Conservation (phyloP, 30 jellyfish, hydroid and myxozoan genomes). For the Turritopsis dohrnii region DNA sequence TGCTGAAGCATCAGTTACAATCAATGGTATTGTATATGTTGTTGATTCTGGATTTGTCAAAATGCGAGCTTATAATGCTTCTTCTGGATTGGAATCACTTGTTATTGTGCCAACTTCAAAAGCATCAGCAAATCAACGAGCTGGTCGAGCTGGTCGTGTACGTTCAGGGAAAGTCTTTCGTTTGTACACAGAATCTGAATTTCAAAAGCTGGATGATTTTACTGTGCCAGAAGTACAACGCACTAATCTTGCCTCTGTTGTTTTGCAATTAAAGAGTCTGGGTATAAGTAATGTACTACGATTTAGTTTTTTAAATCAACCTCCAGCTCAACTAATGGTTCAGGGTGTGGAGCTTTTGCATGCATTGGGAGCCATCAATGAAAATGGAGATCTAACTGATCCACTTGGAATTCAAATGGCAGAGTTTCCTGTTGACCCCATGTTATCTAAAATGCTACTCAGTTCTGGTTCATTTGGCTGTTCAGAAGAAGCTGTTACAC, state of each 20-base stretch:
- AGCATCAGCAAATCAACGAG: constrained; percentile 94
- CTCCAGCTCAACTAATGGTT: constrained; percentile 96
- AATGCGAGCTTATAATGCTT: constrained; percentile 74
- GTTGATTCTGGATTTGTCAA: constrained; percentile 96
- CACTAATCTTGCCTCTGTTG: constrained; percentile 72
- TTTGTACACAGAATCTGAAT: constrained; percentile 76
- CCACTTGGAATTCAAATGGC: constrained; percentile 98
- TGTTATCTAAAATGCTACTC: constrained; percentile 87
- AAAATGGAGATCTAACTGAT: constrained; percentile 62
- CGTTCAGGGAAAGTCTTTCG: constrained; percentile 90
- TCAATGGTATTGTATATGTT: constrained; percentile 83
- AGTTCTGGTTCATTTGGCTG: constrained; percentile 91
- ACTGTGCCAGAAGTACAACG: constrained; percentile 98
- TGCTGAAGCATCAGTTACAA: constrained; percentile 98
- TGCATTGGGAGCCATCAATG: constrained; percentile 91
- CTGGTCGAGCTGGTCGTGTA: constrained; percentile 98
- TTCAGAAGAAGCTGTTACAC: constrained; percentile 89
- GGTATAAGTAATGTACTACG: constrained; percentile 85
- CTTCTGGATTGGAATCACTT: constrained; percentile 80
- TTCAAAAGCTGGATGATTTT: constrained; percentile 37
- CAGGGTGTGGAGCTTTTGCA: constrained; percentile 84
- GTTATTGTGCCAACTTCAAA: constrained; percentile 85
- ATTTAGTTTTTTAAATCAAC: constrained; percentile 69
- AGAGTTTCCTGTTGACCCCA: constrained; percentile 95
- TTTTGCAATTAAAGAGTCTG: constrained; percentile 73